A percentile compares a stretch with the other conserved stretches of the same genome.
Evolutionary conservation across 2,113 vertebrate genomes (phyloP).

Genomic region (Leptodactylus fuscus): DNA sequence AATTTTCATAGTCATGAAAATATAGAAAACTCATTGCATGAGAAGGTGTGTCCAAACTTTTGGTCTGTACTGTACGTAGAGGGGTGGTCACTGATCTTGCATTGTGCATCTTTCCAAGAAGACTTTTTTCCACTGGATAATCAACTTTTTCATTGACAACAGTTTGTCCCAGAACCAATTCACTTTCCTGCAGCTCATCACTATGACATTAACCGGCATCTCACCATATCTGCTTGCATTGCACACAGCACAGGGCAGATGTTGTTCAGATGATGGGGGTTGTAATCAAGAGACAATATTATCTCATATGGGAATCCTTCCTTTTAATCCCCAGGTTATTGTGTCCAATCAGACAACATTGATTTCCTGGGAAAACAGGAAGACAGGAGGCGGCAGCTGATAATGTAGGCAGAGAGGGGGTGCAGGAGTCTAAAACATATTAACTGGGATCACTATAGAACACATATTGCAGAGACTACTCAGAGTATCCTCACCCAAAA

Average conservation of each 20-base stretch:
- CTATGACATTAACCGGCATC: neutral
- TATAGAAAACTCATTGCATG: too few species aligned
- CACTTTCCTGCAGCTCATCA: neutral
- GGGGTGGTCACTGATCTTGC: neutral
- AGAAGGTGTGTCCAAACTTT: too few species aligned
- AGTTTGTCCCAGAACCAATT: neutral
- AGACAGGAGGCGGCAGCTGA: neutral
- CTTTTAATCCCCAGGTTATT: neutral
- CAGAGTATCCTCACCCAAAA: too few species aligned
- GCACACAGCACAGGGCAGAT: neutral
- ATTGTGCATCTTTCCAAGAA: neutral
- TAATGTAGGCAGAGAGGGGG: neutral
- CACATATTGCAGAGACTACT: too few species aligned
- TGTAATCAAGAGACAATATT: neutral
- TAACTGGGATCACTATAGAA: too few species aligned
- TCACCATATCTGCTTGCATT: neutral
- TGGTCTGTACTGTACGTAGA: neutral
- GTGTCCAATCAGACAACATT: neutral
- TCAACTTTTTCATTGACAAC: conserved; percentile 14
- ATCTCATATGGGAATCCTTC: neutral
- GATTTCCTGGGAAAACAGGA: neutral
- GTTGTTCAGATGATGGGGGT: neutral
- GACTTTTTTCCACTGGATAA: conserved; percentile 40
- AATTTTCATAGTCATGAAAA: too few species aligned
- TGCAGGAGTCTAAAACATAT: too few species aligned